Evolutionary conservation across 2,888 invertebrate genomes (phyloP), one percentile per base, ranked within the genome.

Genomic region (Torymus auratus): DNA sequence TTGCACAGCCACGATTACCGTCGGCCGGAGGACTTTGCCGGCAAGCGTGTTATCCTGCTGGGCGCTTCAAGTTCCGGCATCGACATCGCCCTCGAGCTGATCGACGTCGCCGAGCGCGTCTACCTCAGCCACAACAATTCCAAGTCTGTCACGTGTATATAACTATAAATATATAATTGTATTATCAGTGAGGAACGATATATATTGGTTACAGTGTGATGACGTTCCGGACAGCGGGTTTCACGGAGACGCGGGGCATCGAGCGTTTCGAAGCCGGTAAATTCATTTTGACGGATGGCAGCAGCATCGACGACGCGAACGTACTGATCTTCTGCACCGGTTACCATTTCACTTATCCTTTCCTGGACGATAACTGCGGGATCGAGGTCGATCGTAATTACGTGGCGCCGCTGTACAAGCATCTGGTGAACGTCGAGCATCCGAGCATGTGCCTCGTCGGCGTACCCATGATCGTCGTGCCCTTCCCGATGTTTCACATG

Each of bases 401-500:
- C 87, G 92, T 96, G 4, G 91, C 93, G 60, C 95, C 96, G 0
- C 91, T 96, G 13, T 96, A 96, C 90, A 94, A 95, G 86, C 96
- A 97, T 86, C 91, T 96, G 72, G 93, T 97, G 65, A 95, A 96
- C 89, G 94, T 95, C 14, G 92, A 94, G 75, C 93, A 93, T 84
- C 96, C 96, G 0, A 93, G 93, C n/a, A 94, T 97, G 94, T 93
- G 94, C 70, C 94, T 97, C 83, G 92, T 97, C 61, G 97, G 96
- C 0, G 91, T 96, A 14, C 94, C 95, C 0, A 94, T 93, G 83
- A 91, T 92, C 10, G 94, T 95, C 0, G 93, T 95, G 84, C 94
- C 94, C 0, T 93, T 95, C 91, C 93, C 95, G 73, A 92, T 95
- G 86, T 94, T 95, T 87, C 94, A 96, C 86, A 92, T 93, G 79